These are phyloP conservation scores for Nipponacmea schrenckii DNA, from an alignment of 2,888 invertebrate species.

Conservation along the genomic window DNA sequence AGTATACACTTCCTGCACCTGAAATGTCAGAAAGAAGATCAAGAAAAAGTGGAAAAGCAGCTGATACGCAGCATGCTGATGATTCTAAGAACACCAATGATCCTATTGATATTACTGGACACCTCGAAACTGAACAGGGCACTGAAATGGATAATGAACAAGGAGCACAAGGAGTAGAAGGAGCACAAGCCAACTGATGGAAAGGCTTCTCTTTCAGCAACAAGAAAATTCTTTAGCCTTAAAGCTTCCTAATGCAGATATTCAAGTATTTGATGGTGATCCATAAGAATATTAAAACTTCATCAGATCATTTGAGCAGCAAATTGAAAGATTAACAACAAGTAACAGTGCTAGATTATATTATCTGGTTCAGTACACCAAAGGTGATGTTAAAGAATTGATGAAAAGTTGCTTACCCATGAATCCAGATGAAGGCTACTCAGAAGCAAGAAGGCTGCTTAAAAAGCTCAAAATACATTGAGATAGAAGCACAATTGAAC, in stretches of 20 bases:
- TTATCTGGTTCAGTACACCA: not conserved
- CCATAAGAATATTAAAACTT: not conserved
- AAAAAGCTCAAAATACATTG: no score
- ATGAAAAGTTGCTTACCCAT: not conserved
- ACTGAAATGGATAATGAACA: no score
- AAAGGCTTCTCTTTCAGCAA: not conserved
- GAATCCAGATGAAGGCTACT: not conserved
- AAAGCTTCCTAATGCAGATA: not conserved
- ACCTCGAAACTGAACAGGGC: no score
- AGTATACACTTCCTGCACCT: no score
- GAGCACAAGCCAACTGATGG: not conserved
- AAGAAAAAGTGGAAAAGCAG: no score
- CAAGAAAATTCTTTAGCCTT: not conserved
- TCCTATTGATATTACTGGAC: no score
- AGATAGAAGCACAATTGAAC: no score
- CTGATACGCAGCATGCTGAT: no score
- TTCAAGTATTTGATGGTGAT: not conserved
- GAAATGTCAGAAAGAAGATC: no score
- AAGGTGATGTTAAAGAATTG: not conserved
- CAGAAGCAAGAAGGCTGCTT: not conserved
- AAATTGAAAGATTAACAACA: not conserved
- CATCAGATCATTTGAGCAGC: conserved; percentile 1
- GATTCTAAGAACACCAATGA: no score
- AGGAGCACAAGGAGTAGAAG: no score
- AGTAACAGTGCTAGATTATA: not conserved